Base-by-base conservation (phyloP, 2,797 vertebrate genomes). In the Lindbergichthys nudifrons region DNA sequence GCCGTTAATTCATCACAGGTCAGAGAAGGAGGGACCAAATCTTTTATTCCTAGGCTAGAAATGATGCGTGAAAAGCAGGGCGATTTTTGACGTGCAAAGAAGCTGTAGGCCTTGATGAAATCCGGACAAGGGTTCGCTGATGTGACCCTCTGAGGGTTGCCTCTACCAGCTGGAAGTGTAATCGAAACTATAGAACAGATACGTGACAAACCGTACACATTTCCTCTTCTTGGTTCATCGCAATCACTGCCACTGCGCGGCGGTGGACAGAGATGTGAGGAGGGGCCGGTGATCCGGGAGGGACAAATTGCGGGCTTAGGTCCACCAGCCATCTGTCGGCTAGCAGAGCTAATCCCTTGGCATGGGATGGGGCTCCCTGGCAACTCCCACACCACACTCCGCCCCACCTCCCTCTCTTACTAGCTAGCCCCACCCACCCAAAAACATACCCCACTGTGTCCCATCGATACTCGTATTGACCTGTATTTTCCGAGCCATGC, bases 281-380 rank as follows among this genome's bases (percentile, higher is more conserved):
- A 48, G 75, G 79, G 80, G 78, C 70, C 62, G 75, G 77, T 77
- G 88, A 92, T 88, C 85, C 16, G 51, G 68, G 78, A 88, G 90
- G 90, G 85, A 86, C 89, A 87, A 90, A 91, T 89, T 87, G 84
- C 52, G 9, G 83, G 87, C 83, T 91, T 89, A 88, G 79, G 80
- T 86, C 83, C 87, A 81, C 73, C 41, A 60, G 75, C 92, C 92
- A 93, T 93, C 92, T 93, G 92, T 91, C 75, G 39, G 86, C 88
- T 73, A 88, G 88, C 84, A 73, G 23, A 73, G 76, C 89, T 92
- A 93, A 92, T 92, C 92, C 88, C 79, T 67, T 73, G 6, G 73
- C 65, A 62, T 85, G 81, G 80, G 73, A 71, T 26, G 73, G 86
- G 89, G 71, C 79, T 83, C 72, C 75, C 81, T 77, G 80, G 73